These are phyloP conservation scores for Doris montereyensis DNA, from an alignment of 2,888 invertebrate genomes.

Conservation along the genomic window DNA sequence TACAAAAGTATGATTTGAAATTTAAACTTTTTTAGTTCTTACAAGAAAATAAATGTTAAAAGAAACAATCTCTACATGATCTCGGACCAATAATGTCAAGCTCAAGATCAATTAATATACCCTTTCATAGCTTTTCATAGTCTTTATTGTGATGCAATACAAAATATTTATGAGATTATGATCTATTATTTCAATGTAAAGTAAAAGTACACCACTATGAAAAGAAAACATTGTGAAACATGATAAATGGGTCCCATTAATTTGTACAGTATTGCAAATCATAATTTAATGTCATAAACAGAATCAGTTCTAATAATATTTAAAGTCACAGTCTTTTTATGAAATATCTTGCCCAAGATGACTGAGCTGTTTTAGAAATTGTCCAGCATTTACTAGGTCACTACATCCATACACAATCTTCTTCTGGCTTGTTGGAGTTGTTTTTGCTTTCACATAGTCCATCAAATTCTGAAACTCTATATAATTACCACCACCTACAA, in stretches of 20 bases:
- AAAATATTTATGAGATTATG: too few relatives aligned
- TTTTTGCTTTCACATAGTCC: slow-evolving; percentile 92
- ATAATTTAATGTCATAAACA: background rate
- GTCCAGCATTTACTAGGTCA: slow-evolving; percentile 92
- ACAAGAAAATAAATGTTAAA: too few relatives aligned
- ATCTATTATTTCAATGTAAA: too few relatives aligned
- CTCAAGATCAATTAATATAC: too few relatives aligned
- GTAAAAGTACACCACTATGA: too few relatives aligned
- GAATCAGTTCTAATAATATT: background rate
- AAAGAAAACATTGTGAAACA: background rate
- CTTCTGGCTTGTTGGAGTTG: slow-evolving; percentile 75
- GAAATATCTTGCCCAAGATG: slow-evolving; percentile 52
- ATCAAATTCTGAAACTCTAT: slow-evolving; percentile 99
- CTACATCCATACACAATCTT: slow-evolving; percentile 96
- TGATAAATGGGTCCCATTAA: background rate
- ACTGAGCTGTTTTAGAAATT: slow-evolving; percentile 88
- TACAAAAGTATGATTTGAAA: too few relatives aligned
- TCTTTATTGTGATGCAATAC: too few relatives aligned
- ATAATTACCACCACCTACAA: slow-evolving; percentile 85
- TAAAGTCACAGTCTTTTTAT: background rate
- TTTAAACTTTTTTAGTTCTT: too few relatives aligned
- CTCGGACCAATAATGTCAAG: too few relatives aligned
- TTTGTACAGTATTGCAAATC: background rate
- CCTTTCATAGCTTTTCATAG: too few relatives aligned
- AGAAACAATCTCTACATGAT: too few relatives aligned